Conservation (phyloP, 1,140 invertebrate species). For the Drosophila truncata region DNA sequence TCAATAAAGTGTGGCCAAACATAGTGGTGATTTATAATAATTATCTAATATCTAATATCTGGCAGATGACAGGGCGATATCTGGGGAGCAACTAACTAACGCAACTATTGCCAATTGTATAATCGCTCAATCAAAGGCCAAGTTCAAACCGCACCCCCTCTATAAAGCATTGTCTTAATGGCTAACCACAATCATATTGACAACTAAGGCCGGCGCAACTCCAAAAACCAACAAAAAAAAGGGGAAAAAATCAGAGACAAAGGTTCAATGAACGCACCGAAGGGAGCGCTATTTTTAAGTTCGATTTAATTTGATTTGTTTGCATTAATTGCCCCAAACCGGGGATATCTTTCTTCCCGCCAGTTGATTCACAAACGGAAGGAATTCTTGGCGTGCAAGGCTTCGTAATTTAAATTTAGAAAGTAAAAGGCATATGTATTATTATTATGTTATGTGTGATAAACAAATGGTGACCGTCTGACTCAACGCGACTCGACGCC, state of each 20-base stretch:
- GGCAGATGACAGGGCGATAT: constrained; percentile 35
- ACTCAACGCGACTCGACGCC: constrained; percentile 30
- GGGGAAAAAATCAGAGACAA: constrained; percentile 29
- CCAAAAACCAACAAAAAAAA: constrained; percentile 26
- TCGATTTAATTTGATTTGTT: constrained; percentile 72
- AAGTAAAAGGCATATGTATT: constrained; percentile 66
- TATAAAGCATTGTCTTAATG: constrained; percentile 56
- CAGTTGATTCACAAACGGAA: constrained; percentile 73
- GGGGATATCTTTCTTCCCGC: constrained; percentile 31
- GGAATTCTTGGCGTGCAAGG: constrained; percentile 52
- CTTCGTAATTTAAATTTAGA: constrained; percentile 75
- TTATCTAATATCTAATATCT: constrained; percentile 51
- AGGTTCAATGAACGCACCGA: constrained; percentile 64
- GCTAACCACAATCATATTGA: constrained; percentile 58
- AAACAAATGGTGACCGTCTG: constrained; percentile 34
- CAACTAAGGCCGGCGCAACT: constrained; percentile 63
- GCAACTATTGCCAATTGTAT: constrained; percentile 36
- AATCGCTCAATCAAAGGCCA: constrained; percentile 70
- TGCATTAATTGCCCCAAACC: constrained; percentile 54
- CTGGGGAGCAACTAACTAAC: constrained; percentile 35
- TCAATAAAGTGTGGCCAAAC: constrained; percentile 28
- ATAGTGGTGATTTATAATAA: constrained; percentile 10
- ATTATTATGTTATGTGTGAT: constrained; percentile 40
- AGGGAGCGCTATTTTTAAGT: constrained; percentile 74
- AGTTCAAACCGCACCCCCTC: constrained; percentile 75